Conservation (phyloP, 1,140 invertebrate species). For the Hypsibius dujardini region DNA sequence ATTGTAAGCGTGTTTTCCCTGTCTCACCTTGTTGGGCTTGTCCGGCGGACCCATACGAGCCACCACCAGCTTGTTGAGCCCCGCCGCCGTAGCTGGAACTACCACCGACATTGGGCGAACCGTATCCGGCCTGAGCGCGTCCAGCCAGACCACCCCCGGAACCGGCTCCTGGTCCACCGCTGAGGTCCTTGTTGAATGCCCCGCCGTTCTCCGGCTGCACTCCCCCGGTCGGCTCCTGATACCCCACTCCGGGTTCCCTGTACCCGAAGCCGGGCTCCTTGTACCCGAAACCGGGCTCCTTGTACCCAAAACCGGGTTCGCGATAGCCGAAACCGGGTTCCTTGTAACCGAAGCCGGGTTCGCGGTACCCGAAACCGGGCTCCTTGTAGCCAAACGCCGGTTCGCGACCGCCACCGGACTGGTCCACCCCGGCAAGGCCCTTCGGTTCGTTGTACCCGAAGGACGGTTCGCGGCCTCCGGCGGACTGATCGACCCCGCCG, state of each 20-base stretch:
- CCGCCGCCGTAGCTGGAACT: not conserved
- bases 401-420: not conserved
- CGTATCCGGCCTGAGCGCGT: not conserved
- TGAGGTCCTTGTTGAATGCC: conserved; percentile 1
- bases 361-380: not conserved
- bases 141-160: not conserved
- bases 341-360: not conserved
- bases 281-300: not conserved
- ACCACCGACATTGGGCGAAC: too few relatives aligned
- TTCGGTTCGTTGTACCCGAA: too few relatives aligned
- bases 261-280: conserved; percentile 3
- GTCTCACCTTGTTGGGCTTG: too few relatives aligned
- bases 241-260: not conserved
- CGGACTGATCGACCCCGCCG: not conserved
- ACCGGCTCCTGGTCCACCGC: not conserved
- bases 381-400: conserved; percentile 10
- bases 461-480: not conserved
- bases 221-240: not conserved
- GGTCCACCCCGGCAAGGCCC: not conserved
- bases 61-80: not conserved
- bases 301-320: not conserved
- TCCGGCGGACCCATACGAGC: too few relatives aligned
- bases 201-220: not conserved
- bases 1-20: too few relatives aligned
- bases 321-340: conserved; percentile 4